Conservation (phyloP, 2,113 vertebrate species). For the Phylloscopus whistleri region DNA sequence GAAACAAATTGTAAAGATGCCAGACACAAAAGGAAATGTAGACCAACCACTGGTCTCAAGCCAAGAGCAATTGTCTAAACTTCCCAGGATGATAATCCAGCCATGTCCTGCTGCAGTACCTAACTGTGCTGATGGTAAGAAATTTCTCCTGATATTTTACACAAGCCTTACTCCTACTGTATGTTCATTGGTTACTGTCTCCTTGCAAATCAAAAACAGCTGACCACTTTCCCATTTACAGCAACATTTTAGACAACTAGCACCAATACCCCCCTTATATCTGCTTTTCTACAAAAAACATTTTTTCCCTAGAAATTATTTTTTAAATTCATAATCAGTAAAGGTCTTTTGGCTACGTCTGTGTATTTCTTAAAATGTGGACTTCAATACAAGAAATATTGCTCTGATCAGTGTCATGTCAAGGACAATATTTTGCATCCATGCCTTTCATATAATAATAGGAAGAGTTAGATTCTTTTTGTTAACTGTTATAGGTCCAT, state of each 20-base stretch:
- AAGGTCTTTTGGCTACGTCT: neutral
- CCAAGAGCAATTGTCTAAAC: neutral
- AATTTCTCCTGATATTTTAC: neutral
- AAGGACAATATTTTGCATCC: neutral
- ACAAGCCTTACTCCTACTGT: neutral
- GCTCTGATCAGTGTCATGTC: neutral
- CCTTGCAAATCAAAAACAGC: neutral
- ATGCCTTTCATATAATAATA: neutral
- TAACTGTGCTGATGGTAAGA: neutral
- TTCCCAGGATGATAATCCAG: neutral
- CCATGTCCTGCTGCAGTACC: neutral
- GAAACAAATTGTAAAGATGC: neutral
- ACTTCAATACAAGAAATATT: neutral
- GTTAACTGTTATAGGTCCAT: neutral
- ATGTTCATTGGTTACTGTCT: neutral
- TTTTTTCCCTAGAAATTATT: neutral
- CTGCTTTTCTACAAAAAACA: neutral
- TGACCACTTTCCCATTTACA: neutral
- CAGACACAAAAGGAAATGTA: neutral
- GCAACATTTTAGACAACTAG: neutral
- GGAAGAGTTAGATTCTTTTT: neutral
- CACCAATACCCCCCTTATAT: neutral
- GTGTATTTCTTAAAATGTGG: neutral
- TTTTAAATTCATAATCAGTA: neutral
- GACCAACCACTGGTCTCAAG: neutral